Base-by-base conservation (phyloP, 2,888 invertebrate species). In the Parapristionchus giblindavisi region DNA sequence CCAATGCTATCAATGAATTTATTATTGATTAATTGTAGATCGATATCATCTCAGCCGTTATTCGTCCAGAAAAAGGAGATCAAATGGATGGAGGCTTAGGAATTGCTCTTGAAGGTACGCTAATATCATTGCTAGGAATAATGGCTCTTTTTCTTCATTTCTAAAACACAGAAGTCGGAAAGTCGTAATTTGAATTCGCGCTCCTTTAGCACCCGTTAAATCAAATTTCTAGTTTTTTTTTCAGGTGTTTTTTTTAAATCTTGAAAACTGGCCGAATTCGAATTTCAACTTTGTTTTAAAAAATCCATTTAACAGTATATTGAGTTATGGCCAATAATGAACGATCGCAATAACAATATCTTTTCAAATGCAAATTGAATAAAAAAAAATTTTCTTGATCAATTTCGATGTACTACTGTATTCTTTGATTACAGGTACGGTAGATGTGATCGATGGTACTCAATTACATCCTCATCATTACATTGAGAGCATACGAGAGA, bases 381-480 rank as follows among this genome's bases (percentile, higher is more conserved):
- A 43, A 14, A 17, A 14, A 43, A 43, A 43, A 14, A 17, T 43
- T 43, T 43, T 43, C 8, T 43, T 8, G 43, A 17, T 14, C 48
- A 14, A 11, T 48, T 21, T 48, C 48, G 11, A 11, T 48, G 14
- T 48, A 11, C 21, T 21, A 14, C 48, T 48, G n/a, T n/a, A n/a
- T n/a, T n/a, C n/a, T n/a, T n/a, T n/a, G n/a, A n/a, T n/a, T 89
- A 5, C 58, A 76, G 98, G 99, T 71, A 99, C 99, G 0, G 98
- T 88, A 40, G 99, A 99, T 89, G 96, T 99, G 73, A 97, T 98
- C 90, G 93, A 94, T 84, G 98, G 98, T 32, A 92, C 94, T 76
- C 98, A 99, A 90, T 95, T 97, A 58, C 92, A 97, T 76, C 98
- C 99, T 2, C 99, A 99, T 90, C 99, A 98, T 91, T 98, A 97